Conservation (phyloP, 2,797 vertebrate species). For the Sebastes vulpes region DNA sequence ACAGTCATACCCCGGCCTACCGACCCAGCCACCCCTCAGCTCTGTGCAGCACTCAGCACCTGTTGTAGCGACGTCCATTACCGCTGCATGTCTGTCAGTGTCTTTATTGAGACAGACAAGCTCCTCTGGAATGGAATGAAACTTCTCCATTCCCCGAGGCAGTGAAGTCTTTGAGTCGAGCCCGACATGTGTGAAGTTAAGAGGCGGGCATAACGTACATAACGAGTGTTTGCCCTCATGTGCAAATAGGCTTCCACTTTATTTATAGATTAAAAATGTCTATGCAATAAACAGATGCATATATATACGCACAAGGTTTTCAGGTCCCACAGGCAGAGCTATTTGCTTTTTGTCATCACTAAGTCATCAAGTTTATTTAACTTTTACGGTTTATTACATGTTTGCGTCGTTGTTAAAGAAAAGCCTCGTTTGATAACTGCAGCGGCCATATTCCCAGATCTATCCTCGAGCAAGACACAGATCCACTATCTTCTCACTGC, state of each 20-base stretch:
- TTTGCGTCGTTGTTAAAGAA: background rate
- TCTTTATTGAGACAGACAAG: constrained; percentile 34
- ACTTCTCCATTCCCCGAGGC: constrained; percentile 15
- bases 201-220: background rate
- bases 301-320: background rate
- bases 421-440: background rate
- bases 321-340: background rate
- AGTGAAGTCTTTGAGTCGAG: background rate
- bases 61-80: constrained; percentile 30
- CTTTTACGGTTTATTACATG: background rate
- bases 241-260: background rate
- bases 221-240: background rate
- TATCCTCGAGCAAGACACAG: background rate
- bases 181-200: background rate
- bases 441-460: background rate
- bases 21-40: background rate
- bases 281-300: background rate
- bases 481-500: background rate
- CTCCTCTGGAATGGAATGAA: constrained; percentile 37
- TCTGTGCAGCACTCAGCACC: constrained; percentile 23
- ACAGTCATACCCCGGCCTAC: background rate
- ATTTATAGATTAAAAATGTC: background rate
- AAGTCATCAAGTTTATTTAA: background rate
- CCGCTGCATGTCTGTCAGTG: constrained; percentile 34
- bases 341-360: background rate